A percentile compares a stretch with the other conserved stretches of the same genome.
Conservation (phyloP, 1,140 invertebrate species). For the Lordiphosa clarofinis region DNA sequence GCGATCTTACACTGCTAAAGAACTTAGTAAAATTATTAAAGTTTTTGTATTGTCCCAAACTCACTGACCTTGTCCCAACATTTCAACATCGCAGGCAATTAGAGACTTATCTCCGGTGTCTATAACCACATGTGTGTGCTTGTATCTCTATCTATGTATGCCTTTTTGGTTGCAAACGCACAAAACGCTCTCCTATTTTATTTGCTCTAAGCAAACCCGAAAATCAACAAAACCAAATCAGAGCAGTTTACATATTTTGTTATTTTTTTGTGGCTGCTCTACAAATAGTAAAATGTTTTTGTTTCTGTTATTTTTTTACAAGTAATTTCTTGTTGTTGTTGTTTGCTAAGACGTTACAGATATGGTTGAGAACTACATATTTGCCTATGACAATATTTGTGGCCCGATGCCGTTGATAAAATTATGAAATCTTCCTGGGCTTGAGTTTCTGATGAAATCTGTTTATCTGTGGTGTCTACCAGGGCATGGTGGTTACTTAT, state of each 20-base stretch:
- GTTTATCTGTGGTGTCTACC: constrained; percentile 47
- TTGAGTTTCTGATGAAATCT: constrained; percentile 62
- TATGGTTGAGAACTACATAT: constrained; percentile 47
- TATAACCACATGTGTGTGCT: constrained; percentile 12
- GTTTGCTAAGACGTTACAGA: constrained; percentile 62
- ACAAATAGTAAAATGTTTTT: constrained; percentile 56
- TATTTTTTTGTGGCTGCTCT: constrained; percentile 51
- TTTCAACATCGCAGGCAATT: constrained; percentile 44
- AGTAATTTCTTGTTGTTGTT: constrained; percentile 44
- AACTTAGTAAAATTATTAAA: background rate
- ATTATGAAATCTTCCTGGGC: constrained; percentile 64
- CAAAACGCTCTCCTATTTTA: constrained; percentile 11
- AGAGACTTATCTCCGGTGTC: constrained; percentile 43
- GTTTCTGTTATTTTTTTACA: constrained; percentile 32
- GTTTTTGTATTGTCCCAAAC: background rate
- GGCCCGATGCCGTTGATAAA: constrained; percentile 63
- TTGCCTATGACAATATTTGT: constrained; percentile 65
- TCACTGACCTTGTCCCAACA: constrained; percentile 33
- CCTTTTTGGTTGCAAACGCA: background rate
- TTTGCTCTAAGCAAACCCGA: constrained; percentile 30
- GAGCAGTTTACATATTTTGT: constrained; percentile 60
- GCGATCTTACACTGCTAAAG: too few relatives aligned
- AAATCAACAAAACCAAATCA: constrained; percentile 52
- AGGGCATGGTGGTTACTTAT: constrained; percentile 18
- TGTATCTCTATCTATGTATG: constrained; percentile 22